Evolutionary conservation across 2,888 invertebrate genomes (phyloP), one percentile per base, ranked within the genome.

Genomic region (Azorinus chamasolen): DNA sequence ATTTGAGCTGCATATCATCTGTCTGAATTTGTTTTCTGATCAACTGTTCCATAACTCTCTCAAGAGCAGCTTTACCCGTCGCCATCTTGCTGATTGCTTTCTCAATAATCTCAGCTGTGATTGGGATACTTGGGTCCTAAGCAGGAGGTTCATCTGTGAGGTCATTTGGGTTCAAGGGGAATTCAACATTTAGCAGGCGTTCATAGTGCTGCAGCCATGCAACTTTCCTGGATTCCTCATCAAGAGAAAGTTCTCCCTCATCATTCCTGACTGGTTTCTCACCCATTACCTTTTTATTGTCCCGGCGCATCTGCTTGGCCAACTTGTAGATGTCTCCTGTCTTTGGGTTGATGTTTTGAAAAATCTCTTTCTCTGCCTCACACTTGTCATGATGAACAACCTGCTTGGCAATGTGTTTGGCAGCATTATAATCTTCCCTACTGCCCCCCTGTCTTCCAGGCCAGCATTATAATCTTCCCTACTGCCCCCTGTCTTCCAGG

Each of bases 321-420:
- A n/a, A n/a, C n/a, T n/a, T n/a, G n/a, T n/a, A n/a, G 54, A 54
- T 27, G 12, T 24, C 25, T 18, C 54, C 25, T 54, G 54, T 27
- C 54, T 54, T 54, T 14, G 54, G 54, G 32, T 54, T 54, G 4
- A 54, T 54, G 16, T 25, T 4, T 6, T 25, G 53, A 53, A 53
- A 12, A 20, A 53, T 25, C 6, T 53, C 25, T 53, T 20, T 24
- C 6, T 53, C 53, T 10, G 53, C 53, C 6, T 53, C 53, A 14
- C 12, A 12, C 25, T 24, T 24, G 8, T 10, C 48, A 16, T 18
- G 48, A 18, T 48, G 18, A n/a, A n/a, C n/a, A n/a, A n/a, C n/a
- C n/a, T n/a, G n/a, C n/a, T n/a, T n/a, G n/a, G n/a, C n/a, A n/a
- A n/a, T n/a, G n/a, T n/a, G n/a, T n/a, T n/a, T n/a, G n/a, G n/a